Base-by-base conservation (phyloP, 2,113 vertebrate genomes). In the Calypte anna region DNA sequence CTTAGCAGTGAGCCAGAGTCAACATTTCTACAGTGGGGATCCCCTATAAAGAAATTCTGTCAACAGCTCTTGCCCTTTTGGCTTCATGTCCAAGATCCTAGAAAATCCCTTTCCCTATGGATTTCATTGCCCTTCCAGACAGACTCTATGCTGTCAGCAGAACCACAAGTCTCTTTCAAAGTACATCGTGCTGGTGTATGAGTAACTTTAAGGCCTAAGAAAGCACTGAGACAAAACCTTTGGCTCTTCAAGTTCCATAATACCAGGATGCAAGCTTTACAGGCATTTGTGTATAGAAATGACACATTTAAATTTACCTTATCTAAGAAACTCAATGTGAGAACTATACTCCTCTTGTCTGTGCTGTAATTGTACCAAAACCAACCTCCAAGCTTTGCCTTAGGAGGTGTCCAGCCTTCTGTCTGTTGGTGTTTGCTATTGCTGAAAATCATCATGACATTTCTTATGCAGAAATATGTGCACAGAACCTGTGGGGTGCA, bases 21-120 rank as follows among this genome's bases (percentile, higher is more conserved):
- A 91, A 93, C 72, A 92, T 57, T 96, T 86, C 79, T n/a, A 59
- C 55, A 50, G 74, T 6, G 79, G 91, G 89, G 79, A 91, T 96
- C 58, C 80, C 73, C 95, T 88, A 8, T 44, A 81, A 81, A 83
- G 72, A 77, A 75, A 31, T 64, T 72, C 46, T 53, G 0, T 33
- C 76, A 91, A 74, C 57, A 78, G 48, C 21, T 81, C 53, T 78
- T 68, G 64, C 64, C 93, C 86, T 94, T 66, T 77, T 27, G 6
- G 48, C 38, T 95, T 72, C 13, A 3, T 10, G 44, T 74, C 51
- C 12, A 1, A 69, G 61, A 43, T n/a, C 4, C 59, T 53, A 70
- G 51, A 67, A 87, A 90, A 86, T 23, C 24, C 30, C 21, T 66
- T 80, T 86, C 33, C 43, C 40, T 46, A 4, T 2, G 22, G 40